phyloP scores from a whole-genome alignment of 2,797 vertebrate genomes.

The Dicrostonyx torquatus region DNA sequence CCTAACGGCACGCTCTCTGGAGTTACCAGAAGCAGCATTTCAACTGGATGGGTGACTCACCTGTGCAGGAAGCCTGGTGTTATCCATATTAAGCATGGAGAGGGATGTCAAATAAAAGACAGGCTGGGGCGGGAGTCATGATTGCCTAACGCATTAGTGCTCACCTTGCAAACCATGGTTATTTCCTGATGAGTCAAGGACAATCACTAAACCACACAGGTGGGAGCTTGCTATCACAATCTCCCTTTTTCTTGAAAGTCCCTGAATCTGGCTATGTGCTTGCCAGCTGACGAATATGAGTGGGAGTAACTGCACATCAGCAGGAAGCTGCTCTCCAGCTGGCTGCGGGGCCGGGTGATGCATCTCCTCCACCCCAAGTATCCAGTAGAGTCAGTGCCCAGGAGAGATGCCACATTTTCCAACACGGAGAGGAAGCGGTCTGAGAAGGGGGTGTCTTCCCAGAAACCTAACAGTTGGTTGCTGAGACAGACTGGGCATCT shows the following conservation, averaged over 20 bases:
- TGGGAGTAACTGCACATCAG: neutral
- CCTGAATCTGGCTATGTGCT: neutral
- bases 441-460: neutral
- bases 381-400: neutral
- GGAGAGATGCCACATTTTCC: neutral
- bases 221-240: constrained; percentile 29
- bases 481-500: neutral
- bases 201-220: constrained; percentile 35
- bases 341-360: neutral
- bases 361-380: neutral
- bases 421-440: neutral
- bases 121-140: neutral
- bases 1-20: neutral
- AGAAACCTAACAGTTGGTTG: neutral
- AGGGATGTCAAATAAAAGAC: neutral
- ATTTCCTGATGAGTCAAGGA: constrained; percentile 72
- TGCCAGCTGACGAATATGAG: constrained; percentile 45
- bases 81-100: neutral
- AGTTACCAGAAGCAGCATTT: neutral
- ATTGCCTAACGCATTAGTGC: neutral
- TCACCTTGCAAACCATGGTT: neutral
- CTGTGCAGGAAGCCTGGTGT: constrained; percentile 33
- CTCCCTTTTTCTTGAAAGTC: constrained; percentile 23
- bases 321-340: neutral
- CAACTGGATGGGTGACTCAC: constrained; percentile 40